Percentiles rank a stretch among this genome's conserved stretches.
phyloP scores from a whole-genome alignment of 2,113 vertebrate genomes.

The Heterotilapia buettikoferi region DNA sequence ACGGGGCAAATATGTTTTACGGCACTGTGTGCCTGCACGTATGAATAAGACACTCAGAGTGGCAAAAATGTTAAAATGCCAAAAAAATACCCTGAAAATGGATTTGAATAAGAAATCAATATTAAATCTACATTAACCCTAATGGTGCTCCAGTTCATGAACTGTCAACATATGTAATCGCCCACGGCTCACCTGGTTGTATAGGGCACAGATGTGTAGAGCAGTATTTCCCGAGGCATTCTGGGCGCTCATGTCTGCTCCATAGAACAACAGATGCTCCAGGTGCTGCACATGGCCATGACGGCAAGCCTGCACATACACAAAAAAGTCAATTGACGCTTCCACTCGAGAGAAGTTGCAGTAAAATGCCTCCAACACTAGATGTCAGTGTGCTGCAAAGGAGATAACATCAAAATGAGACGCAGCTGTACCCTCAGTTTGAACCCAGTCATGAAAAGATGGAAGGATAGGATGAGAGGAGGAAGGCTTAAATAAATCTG shows the following conservation, averaged over 20 bases:
- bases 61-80: neutral
- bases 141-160: neutral
- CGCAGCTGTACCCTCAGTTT: conserved; percentile 19
- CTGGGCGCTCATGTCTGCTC: conserved; percentile 81
- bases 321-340: neutral
- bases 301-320: conserved; percentile 74
- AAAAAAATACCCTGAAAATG: neutral
- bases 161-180: neutral
- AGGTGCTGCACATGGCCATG: conserved; percentile 81
- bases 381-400: conserved; percentile 53
- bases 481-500: neutral
- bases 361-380: neutral
- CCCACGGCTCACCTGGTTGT: conserved; percentile 80
- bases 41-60: neutral
- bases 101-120: neutral
- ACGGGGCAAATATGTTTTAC: neutral
- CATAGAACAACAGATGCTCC: conserved; percentile 85
- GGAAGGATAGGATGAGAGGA: neutral
- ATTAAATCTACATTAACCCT: neutral
- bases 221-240: conserved; percentile 84
- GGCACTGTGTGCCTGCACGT: neutral
- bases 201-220: conserved; percentile 86
- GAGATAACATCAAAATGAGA: neutral
- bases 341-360: neutral
- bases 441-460: conserved; percentile 1